A percentile compares a stretch with the other conserved stretches of the same genome.
phyloP scores from a whole-genome alignment of 1,140 invertebrate species.

The Drosophila mojavensis region DNA sequence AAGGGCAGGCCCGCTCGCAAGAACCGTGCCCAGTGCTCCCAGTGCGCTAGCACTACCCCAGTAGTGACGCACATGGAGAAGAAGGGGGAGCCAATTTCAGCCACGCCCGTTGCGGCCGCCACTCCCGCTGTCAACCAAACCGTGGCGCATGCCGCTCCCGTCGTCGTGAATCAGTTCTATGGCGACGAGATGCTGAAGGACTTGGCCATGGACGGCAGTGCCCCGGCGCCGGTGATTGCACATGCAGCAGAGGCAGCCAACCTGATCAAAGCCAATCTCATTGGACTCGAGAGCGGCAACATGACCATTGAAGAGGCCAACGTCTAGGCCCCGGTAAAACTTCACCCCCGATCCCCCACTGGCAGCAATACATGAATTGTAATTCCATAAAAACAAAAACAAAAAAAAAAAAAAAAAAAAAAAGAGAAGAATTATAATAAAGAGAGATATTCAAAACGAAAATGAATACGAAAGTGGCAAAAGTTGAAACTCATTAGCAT shows the following conservation, averaged over 20 bases:
- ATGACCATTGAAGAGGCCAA: slow-evolving; percentile 1
- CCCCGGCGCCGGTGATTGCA: too few relatives aligned
- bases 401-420: background rate
- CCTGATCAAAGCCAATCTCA: slow-evolving; percentile 25
- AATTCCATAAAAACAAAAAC: background rate
- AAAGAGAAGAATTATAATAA: background rate
- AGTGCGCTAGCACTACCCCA: background rate
- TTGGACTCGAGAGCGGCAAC: slow-evolving; percentile 24
- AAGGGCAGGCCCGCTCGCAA: slow-evolving; percentile 1
- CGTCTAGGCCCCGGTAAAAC: background rate
- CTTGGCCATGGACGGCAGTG: too few relatives aligned
- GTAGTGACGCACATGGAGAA: slow-evolving; percentile 3
- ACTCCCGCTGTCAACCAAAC: background rate
- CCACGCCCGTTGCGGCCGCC: background rate
- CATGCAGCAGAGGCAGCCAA: too few relatives aligned
- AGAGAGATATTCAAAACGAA: too few relatives aligned
- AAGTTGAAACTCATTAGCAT: slow-evolving; percentile 47
- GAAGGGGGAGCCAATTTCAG: background rate
- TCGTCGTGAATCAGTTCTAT: background rate
- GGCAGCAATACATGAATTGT: too few relatives aligned
- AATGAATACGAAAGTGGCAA: too few relatives aligned
- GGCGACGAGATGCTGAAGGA: too few relatives aligned
- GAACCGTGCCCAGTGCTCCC: background rate
- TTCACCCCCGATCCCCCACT: too few relatives aligned
- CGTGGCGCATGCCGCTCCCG: background rate